phyloP scores from a whole-genome alignment of 2,797 vertebrate genomes.

The Onychomys leucogaster region DNA sequence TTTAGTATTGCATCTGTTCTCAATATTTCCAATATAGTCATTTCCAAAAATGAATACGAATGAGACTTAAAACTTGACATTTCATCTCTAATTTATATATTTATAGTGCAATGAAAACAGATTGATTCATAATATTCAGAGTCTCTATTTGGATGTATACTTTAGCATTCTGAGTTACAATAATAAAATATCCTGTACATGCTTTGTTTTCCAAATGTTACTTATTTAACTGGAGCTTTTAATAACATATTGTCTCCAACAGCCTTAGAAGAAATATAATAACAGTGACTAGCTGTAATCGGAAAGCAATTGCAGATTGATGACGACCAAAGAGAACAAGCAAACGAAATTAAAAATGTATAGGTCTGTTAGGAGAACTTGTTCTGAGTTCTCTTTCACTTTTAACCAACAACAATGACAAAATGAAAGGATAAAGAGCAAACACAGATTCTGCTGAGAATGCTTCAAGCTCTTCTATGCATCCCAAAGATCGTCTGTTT shows the following conservation, averaged over 20 bases:
- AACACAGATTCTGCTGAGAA: not conserved
- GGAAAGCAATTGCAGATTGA: not conserved
- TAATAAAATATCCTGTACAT: not conserved
- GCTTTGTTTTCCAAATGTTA: not conserved
- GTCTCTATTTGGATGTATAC: not conserved
- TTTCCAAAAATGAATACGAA: constrained; percentile 23
- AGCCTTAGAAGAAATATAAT: not conserved
- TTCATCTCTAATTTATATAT: not conserved
- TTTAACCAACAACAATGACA: not conserved
- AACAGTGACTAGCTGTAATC: not conserved
- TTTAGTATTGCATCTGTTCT: not conserved
- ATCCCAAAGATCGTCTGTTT: not conserved
- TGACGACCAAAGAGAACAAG: constrained; percentile 19
- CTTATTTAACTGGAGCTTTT: not conserved
- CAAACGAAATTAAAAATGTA: not conserved
- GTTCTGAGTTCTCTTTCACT: not conserved
- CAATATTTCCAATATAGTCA: not conserved
- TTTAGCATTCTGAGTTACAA: not conserved
- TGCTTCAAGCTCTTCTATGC: not conserved
- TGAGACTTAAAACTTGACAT: not conserved
- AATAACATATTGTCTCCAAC: not conserved
- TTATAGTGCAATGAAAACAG: not conserved
- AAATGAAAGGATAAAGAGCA: not conserved
- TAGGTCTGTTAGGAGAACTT: not conserved
- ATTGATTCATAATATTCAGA: not conserved